Base-by-base conservation (phyloP, 1,140 invertebrate genomes). In the Oncopeltus fasciatus region DNA sequence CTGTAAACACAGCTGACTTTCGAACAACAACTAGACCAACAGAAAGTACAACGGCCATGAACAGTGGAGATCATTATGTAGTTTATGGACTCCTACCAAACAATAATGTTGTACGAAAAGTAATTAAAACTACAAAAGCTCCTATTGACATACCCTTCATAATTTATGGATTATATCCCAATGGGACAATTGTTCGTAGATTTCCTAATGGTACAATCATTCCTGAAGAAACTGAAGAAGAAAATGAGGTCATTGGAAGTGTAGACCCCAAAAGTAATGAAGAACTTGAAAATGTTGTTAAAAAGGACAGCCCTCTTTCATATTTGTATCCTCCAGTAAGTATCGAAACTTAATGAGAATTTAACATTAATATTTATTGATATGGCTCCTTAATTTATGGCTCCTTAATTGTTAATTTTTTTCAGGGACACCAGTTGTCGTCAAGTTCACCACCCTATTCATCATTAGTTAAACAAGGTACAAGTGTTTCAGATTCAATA, bases 81-180 rank as follows among this genome's bases (percentile, higher is more conserved):
- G 67, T 66, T 57, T 68, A 68, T 44, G 67, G 62, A n/a, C 61
- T 68, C 12, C 47, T 66, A 43, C 67, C 65, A 24, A 67, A 68
- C 53, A 68, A 67, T 56, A 66, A 62, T 31, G 51, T 68, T 27
- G 64, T 68, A 3, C 26, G 63, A 3, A 61, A 66, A 47, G 60
- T 66, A 29, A 43, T 63, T 8, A 53, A 56, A 47, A 64, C 63
- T 12, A 64, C 65, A 21, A 47, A 57, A 18, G 43, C 64, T n/a
- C 64, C 61, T 0, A 62, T 64, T 9, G 65, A 67, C 20, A 28
- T 68, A 2, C 67, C 67, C 11, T 69, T 69, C 46, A 61, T 67
- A 12, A 64, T 69, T 27, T 69, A 66, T 62, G 68, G 68, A 8
- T 57, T 68, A 2, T 69, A 66, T 57, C 68, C 68, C 8, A 69